These are phyloP conservation scores for Leucoraja erinaceus DNA, from an alignment of 2,113 vertebrate species.

Conservation along the genomic window DNA sequence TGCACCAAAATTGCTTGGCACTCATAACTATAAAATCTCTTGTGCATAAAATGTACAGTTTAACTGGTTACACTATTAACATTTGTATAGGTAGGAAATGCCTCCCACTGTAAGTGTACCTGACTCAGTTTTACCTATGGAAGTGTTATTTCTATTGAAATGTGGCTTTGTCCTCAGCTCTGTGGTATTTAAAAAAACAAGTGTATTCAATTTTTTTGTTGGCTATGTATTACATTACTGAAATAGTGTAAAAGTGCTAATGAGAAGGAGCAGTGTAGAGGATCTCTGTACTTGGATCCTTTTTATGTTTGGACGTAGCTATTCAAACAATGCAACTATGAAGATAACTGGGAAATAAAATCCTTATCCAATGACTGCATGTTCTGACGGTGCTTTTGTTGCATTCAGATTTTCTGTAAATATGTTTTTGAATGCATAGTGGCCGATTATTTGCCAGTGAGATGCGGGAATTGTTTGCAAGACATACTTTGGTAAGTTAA, in stretches of 20 bases:
- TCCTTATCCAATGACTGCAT: constrained; percentile 19
- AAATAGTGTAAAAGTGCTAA: constrained; percentile 33
- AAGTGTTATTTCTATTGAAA: constrained; percentile 38
- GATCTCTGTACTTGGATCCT: constrained; percentile 31
- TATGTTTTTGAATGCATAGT: constrained; percentile 32
- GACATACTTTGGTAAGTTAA: constrained; percentile 37
- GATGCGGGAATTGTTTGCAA: constrained; percentile 30
- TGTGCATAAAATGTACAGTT: constrained; percentile 36
- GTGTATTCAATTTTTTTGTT: constrained; percentile 35
- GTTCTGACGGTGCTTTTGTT: constrained; percentile 37
- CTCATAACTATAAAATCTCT: not conserved
- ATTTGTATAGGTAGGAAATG: constrained; percentile 34
- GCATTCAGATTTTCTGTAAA: constrained; percentile 36
- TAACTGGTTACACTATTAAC: constrained; percentile 27
- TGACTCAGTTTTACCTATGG: constrained; percentile 14
- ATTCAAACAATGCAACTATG: constrained; percentile 35
- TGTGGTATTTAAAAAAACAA: constrained; percentile 37
- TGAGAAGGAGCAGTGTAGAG: constrained; percentile 31
- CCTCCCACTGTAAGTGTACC: not conserved
- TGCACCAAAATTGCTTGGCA: constrained; percentile 6
- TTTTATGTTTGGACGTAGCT: constrained; percentile 33
- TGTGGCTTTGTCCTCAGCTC: constrained; percentile 38
- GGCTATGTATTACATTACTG: constrained; percentile 35
- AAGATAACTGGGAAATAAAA: constrained; percentile 37
- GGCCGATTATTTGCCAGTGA: constrained; percentile 23